Evolutionary conservation across 1,140 invertebrate genomes (phyloP).

Genomic region (Apis florea): DNA sequence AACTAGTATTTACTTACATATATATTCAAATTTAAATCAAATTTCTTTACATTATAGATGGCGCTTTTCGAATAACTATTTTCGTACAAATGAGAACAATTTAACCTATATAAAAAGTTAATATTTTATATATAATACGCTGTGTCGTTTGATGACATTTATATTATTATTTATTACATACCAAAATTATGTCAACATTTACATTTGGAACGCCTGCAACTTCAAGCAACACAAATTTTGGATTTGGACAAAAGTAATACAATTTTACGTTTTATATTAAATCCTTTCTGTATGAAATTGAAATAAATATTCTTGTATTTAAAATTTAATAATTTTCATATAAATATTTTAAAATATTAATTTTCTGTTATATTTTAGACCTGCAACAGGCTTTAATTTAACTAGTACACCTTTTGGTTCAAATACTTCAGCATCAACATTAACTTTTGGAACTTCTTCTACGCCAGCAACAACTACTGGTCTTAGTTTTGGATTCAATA

Average conservation of each 20-base stretch:
- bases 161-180: neutral
- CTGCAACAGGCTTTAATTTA: constrained; percentile 61
- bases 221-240: constrained; percentile 63
- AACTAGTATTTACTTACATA: too few relatives aligned
- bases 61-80: neutral
- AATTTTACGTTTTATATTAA: constrained; percentile 4
- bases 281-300: neutral
- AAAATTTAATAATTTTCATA: neutral
- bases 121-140: neutral
- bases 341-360: neutral
- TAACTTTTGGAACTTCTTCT: constrained; percentile 56
- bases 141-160: neutral
- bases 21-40: neutral
- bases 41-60: neutral
- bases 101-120: neutral
- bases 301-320: neutral
- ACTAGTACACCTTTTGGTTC: constrained; percentile 61
- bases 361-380: constrained; percentile 36
- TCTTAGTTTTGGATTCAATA: constrained; percentile 70
- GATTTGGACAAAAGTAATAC: constrained; percentile 69
- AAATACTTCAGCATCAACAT: constrained; percentile 46
- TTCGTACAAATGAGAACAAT: neutral
- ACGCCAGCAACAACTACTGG: constrained; percentile 54
- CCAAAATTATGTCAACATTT: constrained; percentile 51
- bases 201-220: constrained; percentile 71